Evolutionary conservation across 2,888 invertebrate species (phyloP), one percentile per base, ranked within the genome.

Genomic region (Tipula helvola): DNA sequence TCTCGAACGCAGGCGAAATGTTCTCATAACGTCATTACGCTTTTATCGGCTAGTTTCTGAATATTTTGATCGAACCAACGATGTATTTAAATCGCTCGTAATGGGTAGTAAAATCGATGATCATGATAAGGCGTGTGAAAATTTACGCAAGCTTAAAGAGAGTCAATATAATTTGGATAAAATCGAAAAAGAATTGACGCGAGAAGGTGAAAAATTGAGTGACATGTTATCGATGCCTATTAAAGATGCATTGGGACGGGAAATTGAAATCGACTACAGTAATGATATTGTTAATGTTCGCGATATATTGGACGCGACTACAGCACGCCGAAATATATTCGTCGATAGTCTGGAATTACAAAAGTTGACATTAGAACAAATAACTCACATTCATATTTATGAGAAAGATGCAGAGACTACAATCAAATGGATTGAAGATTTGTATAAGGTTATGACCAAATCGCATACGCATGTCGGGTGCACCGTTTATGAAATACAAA

Each of bases 221-320:
- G 96, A 96, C 90, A 94, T 96, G 91, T 92, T 96, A 88, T 95
- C 95, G 71, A 94, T 96, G 93, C 95, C 96, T 10, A 94, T 96
- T 88, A 96, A 96, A 91, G 95, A 96, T 90, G 95, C 96, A 0
- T 92, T 95, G 88, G 96, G 96, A 86, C 93, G 95, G 88, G 95
- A 95, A 89, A 91, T 95, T 88, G 93, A 93, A 88, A 93, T 95
- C 89, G 93, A 96, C 92, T 96, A 95, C 89, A 93, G 93, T 88
- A 93, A 94, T 89, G 95, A 96, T 89, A 95, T 96, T 87, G 93
- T 94, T 87, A 95, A 95, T 90, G 93, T 96, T 87, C 93, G 94
- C 88, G 95, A 95, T 89, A 94, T 95, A 89, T 91, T 96, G 88
- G 95, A 95, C 88, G 94, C 94, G 85, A 94, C 95, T 52, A 93